These are phyloP conservation scores for Spicauda simplicius DNA, from an alignment of 2,888 invertebrate species.

Conservation along the genomic window DNA sequence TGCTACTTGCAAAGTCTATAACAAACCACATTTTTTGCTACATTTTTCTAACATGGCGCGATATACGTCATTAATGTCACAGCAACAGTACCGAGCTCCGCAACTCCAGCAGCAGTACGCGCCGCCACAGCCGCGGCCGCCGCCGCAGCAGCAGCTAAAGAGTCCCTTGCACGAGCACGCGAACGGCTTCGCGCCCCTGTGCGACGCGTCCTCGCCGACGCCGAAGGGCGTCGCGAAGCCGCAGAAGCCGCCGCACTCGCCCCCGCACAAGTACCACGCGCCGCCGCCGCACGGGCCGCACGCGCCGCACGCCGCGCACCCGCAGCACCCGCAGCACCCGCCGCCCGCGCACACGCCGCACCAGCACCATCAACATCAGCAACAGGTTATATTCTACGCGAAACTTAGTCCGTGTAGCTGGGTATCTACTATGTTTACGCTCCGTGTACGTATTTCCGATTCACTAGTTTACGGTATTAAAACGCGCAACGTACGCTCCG, in stretches of 20 bases:
- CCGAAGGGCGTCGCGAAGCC: conserved; percentile 70
- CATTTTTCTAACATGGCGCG: no score
- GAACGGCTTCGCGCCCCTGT: conserved; percentile 84
- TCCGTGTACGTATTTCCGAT: no score
- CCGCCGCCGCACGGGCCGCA: conserved; percentile 68
- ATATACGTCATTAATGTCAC: not conserved
- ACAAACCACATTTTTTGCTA: no score
- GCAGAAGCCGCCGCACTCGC: conserved; percentile 77
- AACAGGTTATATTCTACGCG: conserved; percentile 42
- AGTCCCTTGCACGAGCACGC: conserved; percentile 84
- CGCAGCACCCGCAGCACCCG: conserved; percentile 51
- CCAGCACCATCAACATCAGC: conserved; percentile 53
- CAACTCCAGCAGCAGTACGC: conserved; percentile 79
- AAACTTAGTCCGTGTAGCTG: not conserved
- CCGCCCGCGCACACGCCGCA: conserved; percentile 52
- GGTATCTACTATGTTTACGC: no score
- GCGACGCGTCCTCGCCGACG: conserved; percentile 85
- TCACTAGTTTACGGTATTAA: no score
- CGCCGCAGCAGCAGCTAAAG: conserved; percentile 79
- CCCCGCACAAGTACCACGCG: conserved; percentile 80
- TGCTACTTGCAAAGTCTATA: no score
- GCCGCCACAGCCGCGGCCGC: conserved; percentile 65
- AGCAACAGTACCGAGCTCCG: conserved; percentile 76
- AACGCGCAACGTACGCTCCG: no score
- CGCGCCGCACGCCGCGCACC: conserved; percentile 66